Evolutionary conservation across 2,113 vertebrate genomes (phyloP).

Genomic region (Origma solitaria): DNA sequence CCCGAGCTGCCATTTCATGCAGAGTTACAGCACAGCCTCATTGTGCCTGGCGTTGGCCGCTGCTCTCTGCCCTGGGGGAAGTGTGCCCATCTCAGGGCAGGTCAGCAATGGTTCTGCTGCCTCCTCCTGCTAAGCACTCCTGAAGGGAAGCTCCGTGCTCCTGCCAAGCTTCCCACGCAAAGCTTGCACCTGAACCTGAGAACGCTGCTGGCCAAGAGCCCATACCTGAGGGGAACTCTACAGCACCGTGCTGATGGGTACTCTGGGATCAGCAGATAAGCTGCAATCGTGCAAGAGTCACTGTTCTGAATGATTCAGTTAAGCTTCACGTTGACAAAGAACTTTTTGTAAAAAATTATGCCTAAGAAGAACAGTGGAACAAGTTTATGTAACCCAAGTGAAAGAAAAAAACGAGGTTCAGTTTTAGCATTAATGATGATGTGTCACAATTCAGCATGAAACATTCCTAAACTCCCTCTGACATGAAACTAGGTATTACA

Average conservation of each 20-base stretch:
- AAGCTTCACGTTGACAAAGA: neutral
- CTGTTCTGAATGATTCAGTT: neutral
- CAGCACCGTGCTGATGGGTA: rapidly evolving
- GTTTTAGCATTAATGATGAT: neutral
- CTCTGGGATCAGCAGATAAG: neutral
- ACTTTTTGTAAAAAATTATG: neutral
- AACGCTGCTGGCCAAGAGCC: neutral
- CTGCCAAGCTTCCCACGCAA: neutral
- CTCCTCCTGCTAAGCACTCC: neutral
- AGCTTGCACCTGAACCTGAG: neutral
- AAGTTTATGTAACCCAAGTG: neutral
- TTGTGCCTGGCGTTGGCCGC: rapidly evolving
- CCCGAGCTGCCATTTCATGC: neutral
- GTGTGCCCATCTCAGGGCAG: neutral
- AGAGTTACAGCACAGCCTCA: neutral
- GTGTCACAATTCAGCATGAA: neutral
- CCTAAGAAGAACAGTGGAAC: neutral
- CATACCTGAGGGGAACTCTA: neutral
- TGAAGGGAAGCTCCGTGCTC: rapidly evolving
- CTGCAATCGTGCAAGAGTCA: neutral
- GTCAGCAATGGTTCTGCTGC: neutral
- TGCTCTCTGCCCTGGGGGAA: neutral
- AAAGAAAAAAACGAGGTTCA: neutral
- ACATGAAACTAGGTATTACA: neutral
- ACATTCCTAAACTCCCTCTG: neutral